These are phyloP conservation scores for Bubo bubo DNA, from an alignment of 2,113 vertebrate genomes.

Conservation along the genomic window DNA sequence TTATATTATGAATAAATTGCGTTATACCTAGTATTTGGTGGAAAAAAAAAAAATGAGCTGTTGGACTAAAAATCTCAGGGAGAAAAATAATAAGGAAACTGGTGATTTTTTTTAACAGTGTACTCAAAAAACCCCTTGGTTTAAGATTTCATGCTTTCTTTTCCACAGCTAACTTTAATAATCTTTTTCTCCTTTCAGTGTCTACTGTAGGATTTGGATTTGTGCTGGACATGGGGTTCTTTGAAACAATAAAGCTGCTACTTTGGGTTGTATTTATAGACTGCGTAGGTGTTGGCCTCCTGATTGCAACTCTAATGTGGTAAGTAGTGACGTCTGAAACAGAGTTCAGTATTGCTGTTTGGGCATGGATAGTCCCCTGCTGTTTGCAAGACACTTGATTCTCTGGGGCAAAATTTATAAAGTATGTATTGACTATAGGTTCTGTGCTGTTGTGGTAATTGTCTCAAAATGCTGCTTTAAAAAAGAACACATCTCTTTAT, in stretches of 20 bases:
- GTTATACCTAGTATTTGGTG: not conserved
- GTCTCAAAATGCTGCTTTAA: not conserved
- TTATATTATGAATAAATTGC: not conserved
- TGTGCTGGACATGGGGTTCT: constrained; percentile 91
- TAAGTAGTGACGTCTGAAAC: constrained; percentile 70
- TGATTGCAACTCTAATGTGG: constrained; percentile 98
- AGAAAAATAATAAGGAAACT: not conserved
- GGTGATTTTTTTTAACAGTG: not conserved
- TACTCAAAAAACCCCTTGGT: not conserved
- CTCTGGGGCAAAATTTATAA: not conserved
- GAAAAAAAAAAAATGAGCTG: not conserved
- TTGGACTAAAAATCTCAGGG: not conserved
- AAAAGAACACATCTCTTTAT: not conserved
- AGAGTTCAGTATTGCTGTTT: fast-evolving
- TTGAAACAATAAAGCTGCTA: constrained; percentile 92
- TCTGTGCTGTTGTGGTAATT: not conserved
- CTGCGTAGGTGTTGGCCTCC: constrained; percentile 93
- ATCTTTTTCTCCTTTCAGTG: constrained; percentile 72
- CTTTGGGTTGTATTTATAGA: constrained; percentile 98
- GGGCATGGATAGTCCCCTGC: not conserved
- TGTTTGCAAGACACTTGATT: not conserved
- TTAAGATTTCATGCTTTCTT: not conserved
- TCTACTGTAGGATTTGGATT: constrained; percentile 95
- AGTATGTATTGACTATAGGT: not conserved
- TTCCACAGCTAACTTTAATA: not conserved